phyloP scores from a whole-genome alignment of 2,113 vertebrate genomes.

The Bubo bubo region DNA sequence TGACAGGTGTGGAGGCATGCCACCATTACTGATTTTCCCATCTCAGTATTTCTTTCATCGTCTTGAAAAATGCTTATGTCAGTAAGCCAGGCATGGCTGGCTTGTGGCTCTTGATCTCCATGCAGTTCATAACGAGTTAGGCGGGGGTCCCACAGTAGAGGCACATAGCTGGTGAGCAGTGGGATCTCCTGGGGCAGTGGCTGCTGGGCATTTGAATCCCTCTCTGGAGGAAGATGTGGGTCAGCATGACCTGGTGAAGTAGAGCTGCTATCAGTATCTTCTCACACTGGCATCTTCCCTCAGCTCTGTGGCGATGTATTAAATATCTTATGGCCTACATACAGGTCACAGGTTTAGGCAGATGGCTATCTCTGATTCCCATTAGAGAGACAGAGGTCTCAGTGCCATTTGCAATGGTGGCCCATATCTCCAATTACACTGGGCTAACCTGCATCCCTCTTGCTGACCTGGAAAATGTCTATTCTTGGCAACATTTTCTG shows the following conservation, averaged over 20 bases:
- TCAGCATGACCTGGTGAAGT: accelerated
- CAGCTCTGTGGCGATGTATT: accelerated
- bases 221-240: not conserved
- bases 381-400: not conserved
- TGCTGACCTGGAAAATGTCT: not conserved
- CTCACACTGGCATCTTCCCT: not conserved
- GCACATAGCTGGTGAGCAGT: accelerated
- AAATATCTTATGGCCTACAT: accelerated
- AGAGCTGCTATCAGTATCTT: accelerated
- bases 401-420: not conserved
- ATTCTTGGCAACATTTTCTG: not conserved
- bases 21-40: constrained; percentile 18
- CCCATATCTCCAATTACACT: not conserved
- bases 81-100: not conserved
- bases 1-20: constrained; percentile 62
- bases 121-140: accelerated
- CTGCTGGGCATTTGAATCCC: not conserved
- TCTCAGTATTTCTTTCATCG: not conserved
- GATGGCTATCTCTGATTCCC: not conserved
- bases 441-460: not conserved
- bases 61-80: constrained; percentile 7
- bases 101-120: not conserved
- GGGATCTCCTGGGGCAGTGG: accelerated
- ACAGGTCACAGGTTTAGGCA: not conserved
- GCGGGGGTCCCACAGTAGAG: accelerated